Conservation (phyloP, 2,797 vertebrate genomes). For the Lepus townsendii region DNA sequence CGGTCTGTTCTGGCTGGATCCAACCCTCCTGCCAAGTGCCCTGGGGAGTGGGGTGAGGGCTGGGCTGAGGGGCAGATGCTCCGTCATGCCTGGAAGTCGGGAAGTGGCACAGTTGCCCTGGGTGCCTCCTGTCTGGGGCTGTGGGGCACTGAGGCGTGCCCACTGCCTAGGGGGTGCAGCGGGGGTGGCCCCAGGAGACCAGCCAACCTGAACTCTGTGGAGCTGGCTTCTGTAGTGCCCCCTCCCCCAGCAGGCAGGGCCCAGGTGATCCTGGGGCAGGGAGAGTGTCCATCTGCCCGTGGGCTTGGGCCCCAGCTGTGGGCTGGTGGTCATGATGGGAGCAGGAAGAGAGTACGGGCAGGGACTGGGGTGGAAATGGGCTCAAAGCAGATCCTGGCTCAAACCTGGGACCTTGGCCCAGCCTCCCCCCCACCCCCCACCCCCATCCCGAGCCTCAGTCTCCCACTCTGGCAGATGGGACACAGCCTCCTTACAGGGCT, state of each 20-base stretch:
- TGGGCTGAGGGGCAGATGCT: slow-evolving; percentile 70
- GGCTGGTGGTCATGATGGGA: slow-evolving; percentile 21
- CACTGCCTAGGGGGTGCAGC: neutral
- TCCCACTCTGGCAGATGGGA: neutral
- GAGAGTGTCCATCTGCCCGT: neutral
- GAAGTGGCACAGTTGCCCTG: neutral
- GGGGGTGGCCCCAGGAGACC: neutral
- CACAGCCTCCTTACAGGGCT: neutral
- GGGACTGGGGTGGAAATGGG: neutral
- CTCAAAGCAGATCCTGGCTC: neutral
- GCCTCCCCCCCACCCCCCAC: too few relatives aligned
- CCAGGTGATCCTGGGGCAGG: neutral
- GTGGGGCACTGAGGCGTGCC: slow-evolving; percentile 58
- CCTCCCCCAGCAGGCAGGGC: neutral
- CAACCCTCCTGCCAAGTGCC: neutral
- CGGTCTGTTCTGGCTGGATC: slow-evolving; percentile 1
- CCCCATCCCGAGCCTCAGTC: neutral
- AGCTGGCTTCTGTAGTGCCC: neutral
- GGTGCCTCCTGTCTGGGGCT: slow-evolving; percentile 8
- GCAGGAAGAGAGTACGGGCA: neutral
- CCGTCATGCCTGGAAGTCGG: slow-evolving; percentile 56
- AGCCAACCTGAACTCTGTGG: neutral
- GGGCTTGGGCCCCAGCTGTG: slow-evolving; percentile 23
- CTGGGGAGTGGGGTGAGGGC: neutral
- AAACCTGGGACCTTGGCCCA: neutral